These are phyloP conservation scores for Cremastinae sp. DNA, from an alignment of 2,888 invertebrate species.

Conservation along the genomic window DNA sequence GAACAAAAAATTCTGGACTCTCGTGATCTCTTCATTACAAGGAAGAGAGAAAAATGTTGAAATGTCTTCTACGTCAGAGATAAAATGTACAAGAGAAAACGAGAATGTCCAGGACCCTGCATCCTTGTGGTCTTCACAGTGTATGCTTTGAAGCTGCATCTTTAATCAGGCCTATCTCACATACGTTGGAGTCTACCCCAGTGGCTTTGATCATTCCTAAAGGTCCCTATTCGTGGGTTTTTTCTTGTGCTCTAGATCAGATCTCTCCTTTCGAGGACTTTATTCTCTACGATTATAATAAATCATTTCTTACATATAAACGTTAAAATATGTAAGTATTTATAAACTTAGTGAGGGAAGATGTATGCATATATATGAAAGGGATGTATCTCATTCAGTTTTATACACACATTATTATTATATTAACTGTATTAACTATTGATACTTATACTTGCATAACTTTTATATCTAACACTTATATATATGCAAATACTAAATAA, in stretches of 20 bases:
- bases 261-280: background rate
- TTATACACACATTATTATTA: no score
- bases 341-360: no score
- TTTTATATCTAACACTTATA: no score
- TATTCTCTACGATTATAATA: conserved; percentile 31
- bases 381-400: no score
- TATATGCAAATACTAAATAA: no score
- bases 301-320: conserved; percentile 31
- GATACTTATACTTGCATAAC: no score
- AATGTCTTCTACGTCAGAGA: conserved; percentile 1
- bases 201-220: conserved; percentile 59
- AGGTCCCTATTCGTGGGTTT: conserved; percentile 35
- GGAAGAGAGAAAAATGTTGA: conserved; percentile 24
- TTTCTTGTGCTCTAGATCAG: conserved; percentile 25
- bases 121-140: conserved; percentile 3
- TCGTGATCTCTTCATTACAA: conserved; percentile 15
- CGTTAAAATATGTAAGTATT: conserved; percentile 1
- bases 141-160: conserved; percentile 61
- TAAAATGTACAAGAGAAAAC: conserved; percentile 5
- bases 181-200: conserved; percentile 47
- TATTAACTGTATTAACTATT: no score
- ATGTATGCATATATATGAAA: no score
- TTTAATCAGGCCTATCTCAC: conserved; percentile 64
- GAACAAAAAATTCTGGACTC: conserved; percentile 31
- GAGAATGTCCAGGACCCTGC: background rate